phyloP scores from a whole-genome alignment of 92 coral and sea anemone genomes.

The Porites evermanni region DNA sequence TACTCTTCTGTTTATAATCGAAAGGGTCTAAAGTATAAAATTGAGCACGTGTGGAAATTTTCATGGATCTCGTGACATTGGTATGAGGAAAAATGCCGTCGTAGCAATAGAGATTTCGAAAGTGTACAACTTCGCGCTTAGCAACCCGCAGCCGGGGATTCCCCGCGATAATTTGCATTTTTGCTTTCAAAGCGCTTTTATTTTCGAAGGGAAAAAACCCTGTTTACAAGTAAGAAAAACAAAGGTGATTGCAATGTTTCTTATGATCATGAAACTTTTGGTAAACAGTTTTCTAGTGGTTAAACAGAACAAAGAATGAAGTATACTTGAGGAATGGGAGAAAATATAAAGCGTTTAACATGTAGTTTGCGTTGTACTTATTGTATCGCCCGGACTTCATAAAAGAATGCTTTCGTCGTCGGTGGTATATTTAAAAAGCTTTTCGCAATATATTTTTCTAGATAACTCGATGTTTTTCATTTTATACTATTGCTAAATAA shows the following conservation, averaged over 20 bases:
- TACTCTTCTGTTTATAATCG: background rate
- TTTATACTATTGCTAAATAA: too few relatives aligned
- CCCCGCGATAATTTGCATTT: background rate
- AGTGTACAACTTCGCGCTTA: background rate
- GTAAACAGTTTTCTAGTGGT: too few relatives aligned
- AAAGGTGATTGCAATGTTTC: background rate
- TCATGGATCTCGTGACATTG: conserved; percentile 1
- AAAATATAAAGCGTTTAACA: background rate
- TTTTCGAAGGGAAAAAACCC: conserved; percentile 4
- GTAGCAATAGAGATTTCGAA: background rate
- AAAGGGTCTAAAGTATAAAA: background rate
- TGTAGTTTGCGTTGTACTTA: too few relatives aligned
- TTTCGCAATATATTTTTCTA: too few relatives aligned
- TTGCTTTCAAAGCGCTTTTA: background rate
- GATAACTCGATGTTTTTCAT: too few relatives aligned
- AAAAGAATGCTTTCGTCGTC: too few relatives aligned
- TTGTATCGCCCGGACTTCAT: too few relatives aligned
- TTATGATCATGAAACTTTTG: background rate
- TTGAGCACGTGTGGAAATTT: background rate
- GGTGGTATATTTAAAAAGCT: too few relatives aligned
- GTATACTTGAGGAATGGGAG: background rate
- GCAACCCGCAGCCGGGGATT: conserved; percentile 10
- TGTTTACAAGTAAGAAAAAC: background rate
- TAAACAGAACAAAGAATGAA: too few relatives aligned
- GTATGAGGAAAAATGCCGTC: background rate